Conservation (phyloP, 2,888 invertebrate species). For the Anaspis maculata region DNA sequence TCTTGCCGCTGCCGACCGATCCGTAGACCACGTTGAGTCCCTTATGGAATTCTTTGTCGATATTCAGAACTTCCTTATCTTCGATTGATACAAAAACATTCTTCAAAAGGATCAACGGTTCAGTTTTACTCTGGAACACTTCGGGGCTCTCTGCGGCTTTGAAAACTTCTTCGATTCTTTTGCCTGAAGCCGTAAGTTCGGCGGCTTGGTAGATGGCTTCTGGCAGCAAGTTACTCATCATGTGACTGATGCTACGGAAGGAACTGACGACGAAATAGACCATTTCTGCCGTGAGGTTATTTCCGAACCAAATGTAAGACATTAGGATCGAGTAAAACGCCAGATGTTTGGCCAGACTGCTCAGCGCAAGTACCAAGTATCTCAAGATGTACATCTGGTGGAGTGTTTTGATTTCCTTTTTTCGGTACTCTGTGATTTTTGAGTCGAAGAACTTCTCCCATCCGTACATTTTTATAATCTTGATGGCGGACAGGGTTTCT, state of each 20-base stretch:
- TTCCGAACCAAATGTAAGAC: slow-evolving; percentile 5
- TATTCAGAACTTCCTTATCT: slow-evolving; percentile 35
- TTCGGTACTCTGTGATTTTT: slow-evolving; percentile 46
- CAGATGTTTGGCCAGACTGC: slow-evolving; percentile 3
- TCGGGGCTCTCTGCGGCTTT: slow-evolving; percentile 44
- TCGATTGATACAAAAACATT: slow-evolving; percentile 23
- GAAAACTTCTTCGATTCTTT: slow-evolving; percentile 43
- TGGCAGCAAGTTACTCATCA: slow-evolving; percentile 6
- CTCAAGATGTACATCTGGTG: neutral
- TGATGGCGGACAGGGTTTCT: slow-evolving; percentile 27
- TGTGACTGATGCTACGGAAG: slow-evolving; percentile 5
- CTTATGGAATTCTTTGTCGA: slow-evolving; percentile 41
- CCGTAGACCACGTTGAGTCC: slow-evolving; percentile 48
- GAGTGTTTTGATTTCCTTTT: slow-evolving; percentile 32
- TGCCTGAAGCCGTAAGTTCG: slow-evolving; percentile 9
- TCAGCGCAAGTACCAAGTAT: slow-evolving; percentile 4
- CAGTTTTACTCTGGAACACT: no score
- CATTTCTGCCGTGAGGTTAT: slow-evolving; percentile 7
- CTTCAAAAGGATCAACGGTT: slow-evolving; percentile 21
- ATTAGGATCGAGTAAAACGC: slow-evolving; percentile 8
- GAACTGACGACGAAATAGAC: slow-evolving; percentile 9
- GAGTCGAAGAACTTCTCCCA: slow-evolving; percentile 28
- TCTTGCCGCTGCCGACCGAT: slow-evolving; percentile 54
- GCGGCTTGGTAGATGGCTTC: slow-evolving; percentile 7
- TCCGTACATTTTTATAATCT: slow-evolving; percentile 31